Conservation (phyloP, 2,113 vertebrate species). For the Promerops cafer region DNA sequence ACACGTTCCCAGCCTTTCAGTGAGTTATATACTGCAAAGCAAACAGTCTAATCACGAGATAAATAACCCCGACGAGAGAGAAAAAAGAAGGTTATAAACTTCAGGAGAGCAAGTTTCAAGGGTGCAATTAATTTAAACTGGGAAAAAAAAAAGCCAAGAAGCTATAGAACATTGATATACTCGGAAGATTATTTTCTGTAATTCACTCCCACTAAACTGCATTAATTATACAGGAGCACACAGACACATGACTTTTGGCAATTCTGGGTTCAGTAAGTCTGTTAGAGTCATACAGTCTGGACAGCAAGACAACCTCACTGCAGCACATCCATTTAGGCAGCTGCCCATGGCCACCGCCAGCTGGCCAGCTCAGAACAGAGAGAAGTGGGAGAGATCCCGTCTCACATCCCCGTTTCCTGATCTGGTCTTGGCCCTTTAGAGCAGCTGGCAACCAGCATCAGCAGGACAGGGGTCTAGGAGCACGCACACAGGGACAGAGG, state of each 20-base stretch:
- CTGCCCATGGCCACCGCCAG: fast-evolving
- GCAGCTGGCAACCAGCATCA: fast-evolving
- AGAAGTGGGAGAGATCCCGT: fast-evolving
- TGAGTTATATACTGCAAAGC: slow-evolving; percentile 14
- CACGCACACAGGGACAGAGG: neutral
- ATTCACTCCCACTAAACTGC: neutral
- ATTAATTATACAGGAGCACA: neutral
- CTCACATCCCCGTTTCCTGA: neutral
- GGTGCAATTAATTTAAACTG: neutral
- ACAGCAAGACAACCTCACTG: neutral
- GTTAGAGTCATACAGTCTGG: neutral
- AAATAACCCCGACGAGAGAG: neutral
- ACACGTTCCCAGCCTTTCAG: neutral
- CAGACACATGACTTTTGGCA: neutral
- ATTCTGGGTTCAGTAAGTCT: neutral
- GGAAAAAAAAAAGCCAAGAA: neutral
- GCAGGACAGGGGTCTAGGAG: fast-evolving
- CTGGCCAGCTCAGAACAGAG: neutral
- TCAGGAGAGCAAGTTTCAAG: neutral
- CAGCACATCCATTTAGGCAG: neutral
- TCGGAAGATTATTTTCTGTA: neutral
- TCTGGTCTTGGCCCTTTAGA: too few relatives aligned
- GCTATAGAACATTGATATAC: neutral
- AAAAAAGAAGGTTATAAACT: neutral
- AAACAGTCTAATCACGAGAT: neutral